These are phyloP conservation scores for Tortrix viridana DNA, from an alignment of 2,888 invertebrate species.

Conservation along the genomic window DNA sequence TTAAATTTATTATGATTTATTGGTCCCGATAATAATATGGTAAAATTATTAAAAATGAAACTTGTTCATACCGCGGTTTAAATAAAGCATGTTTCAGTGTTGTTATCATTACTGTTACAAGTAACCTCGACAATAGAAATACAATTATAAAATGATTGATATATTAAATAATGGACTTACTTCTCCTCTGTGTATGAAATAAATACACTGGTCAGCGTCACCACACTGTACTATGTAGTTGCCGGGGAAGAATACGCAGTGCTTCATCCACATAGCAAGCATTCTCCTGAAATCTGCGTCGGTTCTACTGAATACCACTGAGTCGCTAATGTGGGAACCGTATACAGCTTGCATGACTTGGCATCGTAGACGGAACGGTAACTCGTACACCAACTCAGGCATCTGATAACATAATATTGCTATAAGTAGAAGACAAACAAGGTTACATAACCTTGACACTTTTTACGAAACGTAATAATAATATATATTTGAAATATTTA, in stretches of 20 bases:
- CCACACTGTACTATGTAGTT: constrained; percentile 84
- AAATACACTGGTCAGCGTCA: constrained; percentile 82
- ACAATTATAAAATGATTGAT: too few species aligned
- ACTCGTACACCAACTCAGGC: constrained; percentile 65
- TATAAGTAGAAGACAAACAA: background rate
- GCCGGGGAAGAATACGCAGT: constrained; percentile 81
- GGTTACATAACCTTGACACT: too few species aligned
- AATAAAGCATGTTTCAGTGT: too few species aligned
- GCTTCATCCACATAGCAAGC: constrained; percentile 77
- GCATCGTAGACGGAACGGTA: constrained; percentile 75
- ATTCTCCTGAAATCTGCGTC: constrained; percentile 78
- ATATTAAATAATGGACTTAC: constrained; percentile 55
- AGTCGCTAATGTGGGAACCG: constrained; percentile 75
- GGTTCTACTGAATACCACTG: constrained; percentile 78
- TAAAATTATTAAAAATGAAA: too few species aligned
- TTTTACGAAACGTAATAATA: too few species aligned
- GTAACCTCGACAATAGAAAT: too few species aligned
- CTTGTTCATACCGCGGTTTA: too few species aligned
- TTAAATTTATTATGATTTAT: background rate
- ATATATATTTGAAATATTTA: too few species aligned
- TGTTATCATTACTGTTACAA: too few species aligned
- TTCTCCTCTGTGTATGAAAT: constrained; percentile 83
- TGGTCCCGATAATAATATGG: too few species aligned
- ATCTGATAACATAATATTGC: constrained; percentile 53
- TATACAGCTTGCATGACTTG: constrained; percentile 81